These are phyloP conservation scores for Atethmia centrago DNA, from an alignment of 2,888 invertebrate species.

Conservation along the genomic window DNA sequence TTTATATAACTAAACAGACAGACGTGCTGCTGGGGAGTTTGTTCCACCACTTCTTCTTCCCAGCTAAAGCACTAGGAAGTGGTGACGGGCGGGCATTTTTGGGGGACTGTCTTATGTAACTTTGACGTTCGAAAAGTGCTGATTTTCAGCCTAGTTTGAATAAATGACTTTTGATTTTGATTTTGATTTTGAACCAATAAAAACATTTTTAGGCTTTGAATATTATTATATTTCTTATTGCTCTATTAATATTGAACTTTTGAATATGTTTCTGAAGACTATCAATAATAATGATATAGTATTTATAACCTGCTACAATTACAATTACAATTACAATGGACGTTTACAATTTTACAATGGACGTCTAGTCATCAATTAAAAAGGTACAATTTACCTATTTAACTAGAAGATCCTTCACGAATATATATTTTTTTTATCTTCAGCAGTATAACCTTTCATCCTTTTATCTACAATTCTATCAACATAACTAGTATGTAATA, in stretches of 20 bases:
- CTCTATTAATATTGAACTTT: neutral
- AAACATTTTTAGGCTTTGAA: neutral
- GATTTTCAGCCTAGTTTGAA: no score
- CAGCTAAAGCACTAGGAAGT: no score
- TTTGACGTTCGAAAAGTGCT: no score
- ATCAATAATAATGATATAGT: neutral
- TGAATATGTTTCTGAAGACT: neutral
- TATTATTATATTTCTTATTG: neutral
- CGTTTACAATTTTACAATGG: neutral
- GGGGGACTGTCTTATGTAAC: no score
- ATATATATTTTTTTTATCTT: neutral
- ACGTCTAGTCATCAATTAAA: neutral
- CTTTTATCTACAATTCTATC: constrained; percentile 5
- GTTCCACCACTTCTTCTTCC: no score
- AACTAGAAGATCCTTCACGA: neutral
- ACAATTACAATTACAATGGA: no score
- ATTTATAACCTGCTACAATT: neutral
- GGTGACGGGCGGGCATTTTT: no score
- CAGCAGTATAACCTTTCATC: neutral
- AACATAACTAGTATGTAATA: constrained; percentile 30
- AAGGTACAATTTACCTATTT: neutral
- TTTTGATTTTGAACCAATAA: no score
- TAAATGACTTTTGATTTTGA: no score
- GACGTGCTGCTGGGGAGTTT: no score
- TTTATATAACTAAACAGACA: no score